Conservation (phyloP, 2,113 vertebrate species). For the Ctenodactylus gundi region DNA sequence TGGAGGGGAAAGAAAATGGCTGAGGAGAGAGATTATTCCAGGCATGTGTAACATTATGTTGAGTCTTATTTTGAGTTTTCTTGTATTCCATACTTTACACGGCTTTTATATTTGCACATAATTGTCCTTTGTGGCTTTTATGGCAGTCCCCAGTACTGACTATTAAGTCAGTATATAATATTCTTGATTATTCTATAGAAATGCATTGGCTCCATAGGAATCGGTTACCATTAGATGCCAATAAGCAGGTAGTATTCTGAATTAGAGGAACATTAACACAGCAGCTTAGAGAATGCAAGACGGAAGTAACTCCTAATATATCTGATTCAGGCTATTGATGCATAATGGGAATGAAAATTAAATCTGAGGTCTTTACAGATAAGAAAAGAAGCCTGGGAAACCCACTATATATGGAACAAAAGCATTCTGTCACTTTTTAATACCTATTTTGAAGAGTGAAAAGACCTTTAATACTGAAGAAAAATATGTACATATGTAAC, state of each 20-base stretch:
- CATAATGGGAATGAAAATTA: not conserved
- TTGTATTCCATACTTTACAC: constrained; percentile 40
- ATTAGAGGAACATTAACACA: not conserved
- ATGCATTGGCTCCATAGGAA: constrained; percentile 8
- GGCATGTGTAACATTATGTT: not conserved
- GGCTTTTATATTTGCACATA: constrained; percentile 16
- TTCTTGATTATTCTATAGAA: constrained; percentile 36
- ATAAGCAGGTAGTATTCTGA: not conserved
- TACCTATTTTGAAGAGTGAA: not conserved
- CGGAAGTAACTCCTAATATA: not conserved
- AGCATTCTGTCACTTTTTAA: not conserved
- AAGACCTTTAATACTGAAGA: constrained; percentile 10
- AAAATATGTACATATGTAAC: not conserved
- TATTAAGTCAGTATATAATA: not conserved
- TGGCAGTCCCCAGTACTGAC: not conserved
- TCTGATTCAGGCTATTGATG: not conserved
- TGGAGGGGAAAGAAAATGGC: constrained; percentile 25
- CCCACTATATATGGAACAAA: not conserved
- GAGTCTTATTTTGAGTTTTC: constrained; percentile 53
- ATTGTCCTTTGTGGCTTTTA: constrained; percentile 41
- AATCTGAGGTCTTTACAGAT: not conserved
- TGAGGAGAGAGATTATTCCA: constrained; percentile 5
- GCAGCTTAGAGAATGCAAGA: constrained; percentile 5
- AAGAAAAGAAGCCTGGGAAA: not conserved
- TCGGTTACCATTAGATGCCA: constrained; percentile 7